Percentiles rank a stretch among this genome's conserved stretches.
Conservation (phyloP, 2,888 invertebrate species). For the Ophion costatus region DNA sequence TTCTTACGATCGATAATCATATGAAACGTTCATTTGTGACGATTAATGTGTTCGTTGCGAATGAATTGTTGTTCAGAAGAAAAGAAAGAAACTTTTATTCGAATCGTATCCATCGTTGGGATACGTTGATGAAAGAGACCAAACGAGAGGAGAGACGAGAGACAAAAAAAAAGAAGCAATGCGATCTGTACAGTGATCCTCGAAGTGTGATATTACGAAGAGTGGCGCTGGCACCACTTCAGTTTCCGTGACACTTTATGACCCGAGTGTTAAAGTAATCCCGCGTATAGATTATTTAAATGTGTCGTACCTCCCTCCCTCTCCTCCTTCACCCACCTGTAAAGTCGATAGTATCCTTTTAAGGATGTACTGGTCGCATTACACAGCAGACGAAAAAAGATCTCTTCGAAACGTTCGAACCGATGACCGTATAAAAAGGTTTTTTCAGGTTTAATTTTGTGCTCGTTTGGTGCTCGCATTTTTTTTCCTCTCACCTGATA, state of each 20-base stretch:
- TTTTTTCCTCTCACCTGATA: not conserved
- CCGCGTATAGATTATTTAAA: conserved; percentile 42
- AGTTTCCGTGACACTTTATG: conserved; percentile 56
- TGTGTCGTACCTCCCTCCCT: not conserved
- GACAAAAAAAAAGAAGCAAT: conserved; percentile 48
- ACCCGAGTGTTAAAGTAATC: conserved; percentile 51
- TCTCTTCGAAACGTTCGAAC: not conserved
- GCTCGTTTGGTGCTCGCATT: not conserved
- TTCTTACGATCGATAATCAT: too few relatives aligned
- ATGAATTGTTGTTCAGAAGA: not conserved
- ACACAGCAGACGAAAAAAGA: not conserved
- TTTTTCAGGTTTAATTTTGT: not conserved
- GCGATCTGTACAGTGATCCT: conserved; percentile 49
- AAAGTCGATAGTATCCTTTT: not conserved
- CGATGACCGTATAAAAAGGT: not conserved
- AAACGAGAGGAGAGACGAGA: not conserved
- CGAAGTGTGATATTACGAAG: conserved; percentile 66
- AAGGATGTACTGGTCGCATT: conserved; percentile 15
- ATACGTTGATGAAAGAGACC: not conserved
- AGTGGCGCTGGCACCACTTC: conserved; percentile 74
- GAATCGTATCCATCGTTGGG: not conserved
- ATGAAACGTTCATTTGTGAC: too few relatives aligned
- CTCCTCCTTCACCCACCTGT: conserved; percentile 23
- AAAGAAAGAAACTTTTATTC: not conserved
- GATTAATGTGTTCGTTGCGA: not conserved